phyloP scores from a whole-genome alignment of 2,888 invertebrate genomes.

The Osmoderma eremita region DNA sequence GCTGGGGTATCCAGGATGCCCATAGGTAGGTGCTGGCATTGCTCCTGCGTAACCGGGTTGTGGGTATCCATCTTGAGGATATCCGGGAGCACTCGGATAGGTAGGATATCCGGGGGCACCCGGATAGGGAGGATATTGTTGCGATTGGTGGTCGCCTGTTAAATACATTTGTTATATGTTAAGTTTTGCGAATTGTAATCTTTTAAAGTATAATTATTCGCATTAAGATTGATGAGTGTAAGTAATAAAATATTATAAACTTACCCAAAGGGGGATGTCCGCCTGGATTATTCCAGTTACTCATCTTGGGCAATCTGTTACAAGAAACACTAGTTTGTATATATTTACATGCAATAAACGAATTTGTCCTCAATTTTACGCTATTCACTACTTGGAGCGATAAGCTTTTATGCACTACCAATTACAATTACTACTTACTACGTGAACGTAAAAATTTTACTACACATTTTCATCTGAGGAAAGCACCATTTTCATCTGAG shows the following conservation, averaged over 20 bases:
- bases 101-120: conserved; percentile 53
- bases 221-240: neutral
- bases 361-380: neutral
- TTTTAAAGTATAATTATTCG: conserved; percentile 24
- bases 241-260: conserved; percentile 1
- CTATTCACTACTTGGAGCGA: too few species aligned
- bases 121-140: conserved; percentile 62
- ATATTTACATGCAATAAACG: conserved; percentile 4
- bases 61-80: conserved; percentile 53
- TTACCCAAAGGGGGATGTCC: conserved; percentile 53
- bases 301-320: conserved; percentile 22
- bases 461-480: too few species aligned
- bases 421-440: too few species aligned
- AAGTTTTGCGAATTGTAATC: too few species aligned
- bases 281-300: conserved; percentile 33
- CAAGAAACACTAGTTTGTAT: conserved; percentile 16
- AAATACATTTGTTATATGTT: conserved; percentile 52
- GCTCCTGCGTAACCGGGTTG: conserved; percentile 53
- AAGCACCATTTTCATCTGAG: too few species aligned
- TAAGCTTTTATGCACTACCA: too few species aligned
- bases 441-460: too few species aligned
- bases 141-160: conserved; percentile 48
- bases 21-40: conserved; percentile 35
- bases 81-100: conserved; percentile 52
- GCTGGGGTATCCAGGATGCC: conserved; percentile 1